Evolutionary conservation across 2,113 vertebrate genomes (phyloP), one percentile per base, ranked within the genome.

Genomic region (Scomber japonicus): DNA sequence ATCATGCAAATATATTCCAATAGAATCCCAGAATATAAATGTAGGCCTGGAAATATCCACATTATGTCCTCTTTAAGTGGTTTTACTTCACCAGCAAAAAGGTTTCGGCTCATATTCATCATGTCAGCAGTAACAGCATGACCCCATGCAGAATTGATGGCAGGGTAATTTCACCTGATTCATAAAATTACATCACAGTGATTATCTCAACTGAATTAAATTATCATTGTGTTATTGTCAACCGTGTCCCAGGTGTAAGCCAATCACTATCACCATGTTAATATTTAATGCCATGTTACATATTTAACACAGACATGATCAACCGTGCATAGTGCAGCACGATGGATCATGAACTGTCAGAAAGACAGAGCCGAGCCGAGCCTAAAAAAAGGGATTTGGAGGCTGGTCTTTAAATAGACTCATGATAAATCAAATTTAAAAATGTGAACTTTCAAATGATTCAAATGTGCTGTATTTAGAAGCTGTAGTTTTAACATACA

Each of bases 201-300:
- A 85, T 81, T 75, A 85, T 73, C 45, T 53, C 40, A 48, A 76
- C 40, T 27, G 56, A 76, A 71, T 65, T 5, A 5, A 48, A 77
- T 83, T 19, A 74, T 40, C 2, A 8, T 12, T 53, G 35, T 9
- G 27, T 80, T 77, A 68, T 31, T 74, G 69, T 53, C 60, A 48
- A 31, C n/a, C n/a, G 17, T 5, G 74, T 84, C 70, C 70, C 86
- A 83, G 68, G 82, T 81, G 77, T 79, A 49, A 77, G 56, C 70
- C 54, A 11, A 53, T 5, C 51, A 66, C 71, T 16, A 48, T 71
- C 60, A 76, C 56, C 68, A 60, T 31, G 57, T 80, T 76, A 77
- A 82, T 88, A 72, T 71, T 64, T 53, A 31, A 84, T 63, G 69
- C n/a, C 56, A 49, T 48, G 27, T 64, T 80, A 70, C 72, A 78